Evolutionary conservation across 2,113 vertebrate species (phyloP).

Genomic region (Chloroceryle aenea): DNA sequence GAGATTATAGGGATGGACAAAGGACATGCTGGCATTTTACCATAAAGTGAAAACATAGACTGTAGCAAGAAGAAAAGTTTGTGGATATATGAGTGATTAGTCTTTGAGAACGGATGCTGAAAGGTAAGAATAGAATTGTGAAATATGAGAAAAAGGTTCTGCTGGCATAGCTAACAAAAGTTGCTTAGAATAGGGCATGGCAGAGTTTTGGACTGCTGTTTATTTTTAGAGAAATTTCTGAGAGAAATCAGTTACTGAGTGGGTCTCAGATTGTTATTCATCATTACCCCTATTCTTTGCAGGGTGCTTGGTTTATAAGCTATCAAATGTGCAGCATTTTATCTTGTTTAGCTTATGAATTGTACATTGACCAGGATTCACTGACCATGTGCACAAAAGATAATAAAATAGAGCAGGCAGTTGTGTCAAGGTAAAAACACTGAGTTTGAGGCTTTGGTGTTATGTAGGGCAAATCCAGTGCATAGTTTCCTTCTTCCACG

Average conservation of each 20-base stretch:
- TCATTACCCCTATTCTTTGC: neutral
- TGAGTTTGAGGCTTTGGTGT: neutral
- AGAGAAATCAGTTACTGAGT: neutral
- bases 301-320: neutral
- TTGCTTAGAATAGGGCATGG: neutral
- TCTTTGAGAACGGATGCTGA: neutral
- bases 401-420: neutral
- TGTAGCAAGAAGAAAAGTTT: neutral
- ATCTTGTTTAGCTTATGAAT: neutral
- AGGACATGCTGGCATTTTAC: constrained; percentile 3
- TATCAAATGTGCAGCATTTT: neutral
- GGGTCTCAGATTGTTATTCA: neutral
- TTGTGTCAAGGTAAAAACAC: neutral
- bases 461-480: neutral
- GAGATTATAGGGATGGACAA: neutral
- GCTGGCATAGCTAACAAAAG: neutral
- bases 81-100: neutral
- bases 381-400: neutral
- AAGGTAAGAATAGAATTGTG: neutral
- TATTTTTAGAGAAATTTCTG: neutral
- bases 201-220: neutral
- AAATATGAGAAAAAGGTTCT: neutral
- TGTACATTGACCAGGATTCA: neutral
- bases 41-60: constrained; percentile 1
- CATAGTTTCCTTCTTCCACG: neutral